Evolutionary conservation across 1,140 invertebrate genomes (phyloP), one percentile per base, ranked within the genome.

Genomic region (Zophobas morio): DNA sequence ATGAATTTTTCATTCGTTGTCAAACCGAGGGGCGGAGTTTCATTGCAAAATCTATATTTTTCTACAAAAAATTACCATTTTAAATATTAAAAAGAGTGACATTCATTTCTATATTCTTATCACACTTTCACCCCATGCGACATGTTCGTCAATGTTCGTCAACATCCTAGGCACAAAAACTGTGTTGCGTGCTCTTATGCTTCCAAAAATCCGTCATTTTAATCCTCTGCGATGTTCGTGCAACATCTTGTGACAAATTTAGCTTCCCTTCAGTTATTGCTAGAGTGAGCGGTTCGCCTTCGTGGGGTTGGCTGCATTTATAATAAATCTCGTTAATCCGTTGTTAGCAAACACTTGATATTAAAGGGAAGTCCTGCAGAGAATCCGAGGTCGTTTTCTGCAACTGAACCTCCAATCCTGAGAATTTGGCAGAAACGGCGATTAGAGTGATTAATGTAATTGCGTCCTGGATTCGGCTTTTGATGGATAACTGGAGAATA

Each of bases 251-350:
- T 51, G 4, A 51, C 49, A 51, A 4, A 46, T 46, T 8, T 20
- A 20, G 20, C 42, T 8, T 8, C 3, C 6, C 3, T 46, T 46
- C 42, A 3, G 6, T 46, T 8, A 8, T 46, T 46, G 42, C 42
- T 46, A 8, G 3, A 46, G 6, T 8, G 6, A 46, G 20, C 20
- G 20, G 20, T 20, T 20, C 20, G 20, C 20, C 20, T 20, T 20
- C 20, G 51, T 20, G 37, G 56, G 56, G 37, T 37, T 39, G 1
- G 37, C 33, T 33, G 60, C 32, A 66, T 66, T 66, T 66, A 35
- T 66, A 37, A 66, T 66, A 66, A 66, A 66, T 46, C 35, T 39
- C 60, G 60, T 66, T 66, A 39, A 66, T 66, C 35, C 60, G 60
- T 66, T 66, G 60, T 66, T 66, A 46, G 60, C 37, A 46, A 66